Evolutionary conservation across 37 sponge, comb jelly and placozoan species (phyloP), one percentile per base, ranked within the genome.

Genomic region (Ephydatia muelleri): DNA sequence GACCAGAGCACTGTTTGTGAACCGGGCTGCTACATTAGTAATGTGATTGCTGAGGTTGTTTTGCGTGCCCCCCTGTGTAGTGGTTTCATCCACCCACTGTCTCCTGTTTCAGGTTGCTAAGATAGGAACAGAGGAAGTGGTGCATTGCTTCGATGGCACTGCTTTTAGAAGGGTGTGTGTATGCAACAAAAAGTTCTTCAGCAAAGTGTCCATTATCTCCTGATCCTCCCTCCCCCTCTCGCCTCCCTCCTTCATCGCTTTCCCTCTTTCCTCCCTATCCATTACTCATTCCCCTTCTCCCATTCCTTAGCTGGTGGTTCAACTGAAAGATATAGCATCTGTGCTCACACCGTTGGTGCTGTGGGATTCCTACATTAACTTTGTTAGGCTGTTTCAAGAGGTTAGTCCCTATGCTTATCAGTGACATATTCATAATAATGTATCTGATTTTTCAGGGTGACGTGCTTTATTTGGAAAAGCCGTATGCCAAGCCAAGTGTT

Each of bases 61-160:
- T 33, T 11, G 37, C 32, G 5, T 75, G 32, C 8, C 75, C 37
- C 75, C 14, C 11, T 70, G 9, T 75, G 75, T 39, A 38, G 2
- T 75, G 43, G 31, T 73, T 16, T 30, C 74, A 73, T 73, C 30
- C 33, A 0, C 14, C 37, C 25, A 36, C n/a, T 23, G 0, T 49
- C 29, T 14, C 14, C 11, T n/a, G n/a, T 12, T 70, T 29, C 28
- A 81, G 82, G 67, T 81, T 68, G 70, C 34, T 22, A 43, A 81
- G 23, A 33, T 81, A n/a, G 70, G 29, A 23, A 23, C 38, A 38
- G 70, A 80, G 73, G 87, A 86, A 65, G 66, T 74, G 22, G 75
- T 86, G 32, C 81, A 80, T 49, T 73, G 81, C 5, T 43, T 81
- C n/a, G 87, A 86, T 38, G 87, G 87, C n/a, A 65, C 48, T 74